Conservation (phyloP, 1,140 invertebrate species). For the Leptinotarsa defecta region DNA sequence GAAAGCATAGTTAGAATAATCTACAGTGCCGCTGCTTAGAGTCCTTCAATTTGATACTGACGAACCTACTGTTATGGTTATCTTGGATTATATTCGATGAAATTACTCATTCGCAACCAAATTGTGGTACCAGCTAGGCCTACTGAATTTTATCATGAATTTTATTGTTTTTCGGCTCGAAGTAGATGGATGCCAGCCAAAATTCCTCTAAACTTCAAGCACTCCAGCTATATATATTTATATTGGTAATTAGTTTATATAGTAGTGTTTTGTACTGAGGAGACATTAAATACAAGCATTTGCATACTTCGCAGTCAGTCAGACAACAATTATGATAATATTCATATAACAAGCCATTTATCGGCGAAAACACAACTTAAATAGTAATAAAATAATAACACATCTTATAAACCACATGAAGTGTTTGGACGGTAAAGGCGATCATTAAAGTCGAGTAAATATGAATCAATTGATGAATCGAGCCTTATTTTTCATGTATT, state of each 20-base stretch:
- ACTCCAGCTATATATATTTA: slow-evolving; percentile 32
- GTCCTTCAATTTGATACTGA: too few species aligned
- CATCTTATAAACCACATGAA: slow-evolving; percentile 52
- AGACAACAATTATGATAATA: slow-evolving; percentile 52
- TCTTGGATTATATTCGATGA: too few species aligned
- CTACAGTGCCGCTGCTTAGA: too few species aligned
- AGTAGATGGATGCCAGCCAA: slow-evolving; percentile 15
- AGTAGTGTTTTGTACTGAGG: slow-evolving; percentile 55
- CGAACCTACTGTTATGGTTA: too few species aligned
- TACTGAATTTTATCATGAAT: too few species aligned
- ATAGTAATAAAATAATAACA: slow-evolving; percentile 53
- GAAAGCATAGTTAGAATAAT: neutral
- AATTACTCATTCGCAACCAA: too few species aligned
- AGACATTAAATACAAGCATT: slow-evolving; percentile 49
- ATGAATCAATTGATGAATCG: too few species aligned
- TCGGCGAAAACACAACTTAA: slow-evolving; percentile 50
- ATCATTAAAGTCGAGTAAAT: neutral
- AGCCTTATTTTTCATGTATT: too few species aligned
- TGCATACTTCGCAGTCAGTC: slow-evolving; percentile 48
- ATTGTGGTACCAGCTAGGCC: too few species aligned
- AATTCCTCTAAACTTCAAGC: slow-evolving; percentile 17
- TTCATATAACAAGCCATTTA: slow-evolving; percentile 53
- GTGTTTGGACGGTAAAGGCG: slow-evolving; percentile 31
- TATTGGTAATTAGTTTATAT: slow-evolving; percentile 44
- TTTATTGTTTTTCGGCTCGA: neutral